Evolutionary conservation across 2,888 invertebrate species (phyloP).

Genomic region (Rhagium mordax): DNA sequence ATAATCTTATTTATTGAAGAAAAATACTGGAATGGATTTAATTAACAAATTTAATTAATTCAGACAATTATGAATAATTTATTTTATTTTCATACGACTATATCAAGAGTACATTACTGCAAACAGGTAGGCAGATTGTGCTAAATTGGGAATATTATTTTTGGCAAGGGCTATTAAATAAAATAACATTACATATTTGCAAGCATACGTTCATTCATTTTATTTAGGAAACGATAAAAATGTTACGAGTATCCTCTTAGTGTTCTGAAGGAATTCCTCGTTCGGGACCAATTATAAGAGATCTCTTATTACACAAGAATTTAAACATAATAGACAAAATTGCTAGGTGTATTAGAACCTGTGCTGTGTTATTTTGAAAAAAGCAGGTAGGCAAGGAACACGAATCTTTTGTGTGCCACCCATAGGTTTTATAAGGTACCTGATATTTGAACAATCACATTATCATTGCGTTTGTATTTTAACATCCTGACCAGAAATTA

Average conservation of each 20-base stretch:
- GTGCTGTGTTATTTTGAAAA: not conserved
- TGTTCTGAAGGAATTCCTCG: not conserved
- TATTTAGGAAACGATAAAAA: too few relatives aligned
- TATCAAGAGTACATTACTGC: not conserved
- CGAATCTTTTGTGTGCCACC: not conserved
- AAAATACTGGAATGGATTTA: not conserved
- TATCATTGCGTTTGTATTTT: not conserved
- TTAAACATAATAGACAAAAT: constrained; percentile 3
- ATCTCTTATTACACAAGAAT: constrained; percentile 18
- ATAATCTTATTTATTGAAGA: too few relatives aligned
- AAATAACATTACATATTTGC: not conserved
- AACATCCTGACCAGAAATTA: not conserved
- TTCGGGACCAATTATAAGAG: not conserved
- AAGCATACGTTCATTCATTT: not conserved
- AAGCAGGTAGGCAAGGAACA: constrained; percentile 1
- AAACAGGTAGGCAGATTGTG: not conserved
- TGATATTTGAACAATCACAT: constrained; percentile 5
- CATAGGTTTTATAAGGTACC: not conserved
- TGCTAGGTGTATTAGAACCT: not conserved
- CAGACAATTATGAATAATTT: not conserved
- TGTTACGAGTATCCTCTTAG: too few relatives aligned
- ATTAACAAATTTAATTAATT: not conserved
- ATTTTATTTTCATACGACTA: not conserved
- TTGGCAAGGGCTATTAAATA: not conserved
- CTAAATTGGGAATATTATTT: not conserved